A percentile compares a stretch with the other conserved stretches of the same genome.
Conservation (phyloP, 2,797 vertebrate species). For the Kryptolebias ocellatus region DNA sequence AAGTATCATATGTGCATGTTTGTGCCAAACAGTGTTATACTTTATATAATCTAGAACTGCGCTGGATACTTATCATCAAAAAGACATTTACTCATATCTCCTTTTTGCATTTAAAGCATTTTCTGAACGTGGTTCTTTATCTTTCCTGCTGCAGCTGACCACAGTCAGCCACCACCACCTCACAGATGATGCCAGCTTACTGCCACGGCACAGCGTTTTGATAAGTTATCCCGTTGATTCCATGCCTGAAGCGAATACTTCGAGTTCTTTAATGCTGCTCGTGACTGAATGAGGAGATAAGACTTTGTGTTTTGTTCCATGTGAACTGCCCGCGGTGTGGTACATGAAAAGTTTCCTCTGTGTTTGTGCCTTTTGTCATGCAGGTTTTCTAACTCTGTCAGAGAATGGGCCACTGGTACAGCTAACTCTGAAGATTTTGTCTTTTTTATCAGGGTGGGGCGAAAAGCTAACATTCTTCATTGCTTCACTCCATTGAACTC, state of each 20-base stretch:
- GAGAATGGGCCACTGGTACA: too few species aligned
- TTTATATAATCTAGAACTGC: not conserved
- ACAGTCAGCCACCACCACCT: not conserved
- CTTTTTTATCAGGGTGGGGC: constrained; percentile 12
- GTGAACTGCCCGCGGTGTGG: too few species aligned
- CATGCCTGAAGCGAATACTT: constrained; percentile 28
- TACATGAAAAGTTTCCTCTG: constrained; percentile 11
- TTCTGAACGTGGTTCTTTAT: not conserved
- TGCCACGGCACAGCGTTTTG: not conserved
- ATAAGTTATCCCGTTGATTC: not conserved
- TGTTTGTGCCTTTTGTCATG: constrained; percentile 27
- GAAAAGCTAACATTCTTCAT: not conserved
- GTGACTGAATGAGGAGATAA: not conserved
- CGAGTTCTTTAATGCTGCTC: not conserved
- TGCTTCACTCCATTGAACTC: constrained; percentile 12
- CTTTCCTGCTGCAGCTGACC: not conserved
- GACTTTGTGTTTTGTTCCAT: not conserved
- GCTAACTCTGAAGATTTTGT: not conserved
- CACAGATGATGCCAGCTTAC: constrained; percentile 22
- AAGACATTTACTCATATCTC: not conserved
- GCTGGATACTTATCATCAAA: not conserved
- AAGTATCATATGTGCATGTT: not conserved
- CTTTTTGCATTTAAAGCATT: not conserved
- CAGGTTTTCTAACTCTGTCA: constrained; percentile 22
- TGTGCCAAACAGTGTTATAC: not conserved